Evolutionary conservation across 2,113 vertebrate species (phyloP).

Genomic region (Fregata magnificens): DNA sequence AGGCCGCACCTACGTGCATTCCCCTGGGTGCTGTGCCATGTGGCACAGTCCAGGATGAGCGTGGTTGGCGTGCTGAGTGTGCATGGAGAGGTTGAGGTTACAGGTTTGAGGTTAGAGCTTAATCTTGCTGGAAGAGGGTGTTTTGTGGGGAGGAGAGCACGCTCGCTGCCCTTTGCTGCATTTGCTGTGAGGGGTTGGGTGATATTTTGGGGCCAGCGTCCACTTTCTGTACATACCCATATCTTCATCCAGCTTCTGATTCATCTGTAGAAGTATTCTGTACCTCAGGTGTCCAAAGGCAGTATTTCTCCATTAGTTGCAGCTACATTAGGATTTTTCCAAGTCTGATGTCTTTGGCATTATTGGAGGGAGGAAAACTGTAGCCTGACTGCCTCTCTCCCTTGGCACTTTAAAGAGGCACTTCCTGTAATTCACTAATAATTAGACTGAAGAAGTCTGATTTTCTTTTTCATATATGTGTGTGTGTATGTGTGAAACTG

Average conservation of each 20-base stretch:
- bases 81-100: neutral
- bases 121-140: neutral
- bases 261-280: neutral
- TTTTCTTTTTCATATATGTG: neutral
- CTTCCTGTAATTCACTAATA: neutral
- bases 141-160: neutral
- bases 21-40: no score
- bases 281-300: neutral
- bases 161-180: neutral
- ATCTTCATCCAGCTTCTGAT: neutral
- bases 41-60: rapidly evolving
- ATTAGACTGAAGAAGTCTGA: neutral
- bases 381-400: neutral
- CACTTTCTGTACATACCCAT: neutral
- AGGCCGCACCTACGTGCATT: rapidly evolving
- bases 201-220: neutral
- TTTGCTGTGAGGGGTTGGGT: neutral
- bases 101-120: neutral
- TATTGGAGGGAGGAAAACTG: neutral
- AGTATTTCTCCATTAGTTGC: neutral
- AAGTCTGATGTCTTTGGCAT: neutral
- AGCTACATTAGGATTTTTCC: neutral
- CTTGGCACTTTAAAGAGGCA: neutral
- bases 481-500: neutral
- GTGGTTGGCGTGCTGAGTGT: no score